Conservation (phyloP, 2,888 invertebrate genomes). For the Dichetophora obliterata region DNA sequence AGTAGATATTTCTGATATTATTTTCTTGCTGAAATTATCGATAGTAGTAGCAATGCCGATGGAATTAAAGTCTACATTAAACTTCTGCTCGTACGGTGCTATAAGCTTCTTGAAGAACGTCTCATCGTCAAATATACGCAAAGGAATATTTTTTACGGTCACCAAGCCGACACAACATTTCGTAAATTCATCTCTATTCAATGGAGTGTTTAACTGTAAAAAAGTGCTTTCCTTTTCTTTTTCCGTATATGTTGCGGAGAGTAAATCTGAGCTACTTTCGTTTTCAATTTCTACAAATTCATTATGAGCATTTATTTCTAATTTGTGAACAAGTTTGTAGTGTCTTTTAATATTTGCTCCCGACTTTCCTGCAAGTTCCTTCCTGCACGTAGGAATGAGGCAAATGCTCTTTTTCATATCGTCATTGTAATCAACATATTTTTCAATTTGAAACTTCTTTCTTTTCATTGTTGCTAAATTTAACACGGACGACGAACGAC, state of each 20-base stretch:
- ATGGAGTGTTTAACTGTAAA: no score
- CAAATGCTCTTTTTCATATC: not conserved
- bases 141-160: slow-evolving; percentile 33
- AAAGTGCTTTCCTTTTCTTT: no score
- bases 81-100: slow-evolving; percentile 35
- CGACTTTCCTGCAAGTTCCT: slow-evolving; percentile 18
- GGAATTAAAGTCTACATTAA: slow-evolving; percentile 38
- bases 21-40: not conserved
- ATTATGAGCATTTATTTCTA: slow-evolving; percentile 12
- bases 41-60: slow-evolving; percentile 16
- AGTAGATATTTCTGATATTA: slow-evolving; percentile 17
- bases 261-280: no score
- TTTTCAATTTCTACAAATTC: not conserved
- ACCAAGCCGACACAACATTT: slow-evolving; percentile 41
- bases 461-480: no score
- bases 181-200: slow-evolving; percentile 23
- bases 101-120: slow-evolving; percentile 28
- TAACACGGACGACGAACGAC: no score
- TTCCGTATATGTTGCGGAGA: no score
- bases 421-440: no score
- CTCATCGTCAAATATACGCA: slow-evolving; percentile 36
- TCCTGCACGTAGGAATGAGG: slow-evolving; percentile 27
- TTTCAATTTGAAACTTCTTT: no score
- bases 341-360: slow-evolving; percentile 21
- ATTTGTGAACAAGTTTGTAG: slow-evolving; percentile 28